Conservation (phyloP, 2,797 vertebrate genomes). For the Tapirus indicus region DNA sequence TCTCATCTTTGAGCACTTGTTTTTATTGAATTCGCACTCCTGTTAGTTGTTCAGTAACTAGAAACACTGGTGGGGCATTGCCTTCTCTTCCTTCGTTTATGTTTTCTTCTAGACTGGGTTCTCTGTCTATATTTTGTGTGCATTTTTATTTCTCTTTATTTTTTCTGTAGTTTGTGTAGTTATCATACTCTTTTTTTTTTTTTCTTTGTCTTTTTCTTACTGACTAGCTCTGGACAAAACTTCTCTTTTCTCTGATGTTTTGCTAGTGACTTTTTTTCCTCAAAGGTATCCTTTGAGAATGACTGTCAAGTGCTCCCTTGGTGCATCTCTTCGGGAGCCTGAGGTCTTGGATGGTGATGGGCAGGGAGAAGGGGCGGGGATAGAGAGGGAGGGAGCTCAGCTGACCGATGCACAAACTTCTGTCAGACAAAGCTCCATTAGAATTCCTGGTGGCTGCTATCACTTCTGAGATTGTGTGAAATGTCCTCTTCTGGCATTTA, state of each 20-base stretch:
- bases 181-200: background rate
- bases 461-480: background rate
- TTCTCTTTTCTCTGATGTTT: slow-evolving; percentile 3
- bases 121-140: background rate
- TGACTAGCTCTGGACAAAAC: background rate
- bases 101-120: slow-evolving; percentile 54
- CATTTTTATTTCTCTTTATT: background rate
- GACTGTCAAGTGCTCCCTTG: background rate
- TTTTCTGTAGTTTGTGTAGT: background rate
- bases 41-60: background rate
- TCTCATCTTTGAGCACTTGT: slow-evolving; percentile 15
- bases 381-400: background rate
- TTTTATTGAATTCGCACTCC: slow-evolving; percentile 55
- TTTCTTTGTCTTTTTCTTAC: background rate
- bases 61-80: background rate
- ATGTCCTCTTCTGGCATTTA: background rate
- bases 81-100: slow-evolving; percentile 44
- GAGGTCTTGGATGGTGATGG: background rate
- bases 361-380: background rate
- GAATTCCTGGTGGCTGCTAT: background rate
- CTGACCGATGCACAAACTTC: background rate
- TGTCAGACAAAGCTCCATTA: background rate
- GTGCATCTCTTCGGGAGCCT: background rate
- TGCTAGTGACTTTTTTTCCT: background rate
- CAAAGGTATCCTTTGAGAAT: background rate